These are phyloP conservation scores for Styela plicata DNA, from an alignment of 23 tunicate species.

Conservation along the genomic window DNA sequence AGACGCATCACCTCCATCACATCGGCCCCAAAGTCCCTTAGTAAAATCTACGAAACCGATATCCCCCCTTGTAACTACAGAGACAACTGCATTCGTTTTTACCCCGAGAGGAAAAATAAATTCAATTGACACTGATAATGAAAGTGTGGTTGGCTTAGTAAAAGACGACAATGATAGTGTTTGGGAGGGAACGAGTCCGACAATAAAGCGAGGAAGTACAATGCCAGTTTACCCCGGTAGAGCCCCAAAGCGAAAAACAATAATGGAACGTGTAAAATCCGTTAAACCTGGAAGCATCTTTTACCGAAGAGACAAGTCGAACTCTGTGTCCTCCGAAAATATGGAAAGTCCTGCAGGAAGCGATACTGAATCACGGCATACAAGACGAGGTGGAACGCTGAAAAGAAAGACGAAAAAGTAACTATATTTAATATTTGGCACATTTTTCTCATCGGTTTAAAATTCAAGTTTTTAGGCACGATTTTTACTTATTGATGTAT, in stretches of 20 bases:
- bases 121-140: conserved; percentile 28
- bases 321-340: conserved; percentile 16
- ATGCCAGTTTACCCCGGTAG: not conserved
- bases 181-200: not conserved
- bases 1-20: not conserved
- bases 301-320: not conserved
- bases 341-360: conserved; percentile 6
- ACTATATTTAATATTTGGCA: no score
- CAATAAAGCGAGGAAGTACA: not conserved
- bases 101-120: not conserved
- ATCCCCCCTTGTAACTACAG: not conserved
- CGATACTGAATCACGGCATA: not conserved
- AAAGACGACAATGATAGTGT: not conserved
- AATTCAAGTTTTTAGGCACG: no score
- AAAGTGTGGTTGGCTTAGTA: not conserved
- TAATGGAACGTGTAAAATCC: not conserved
- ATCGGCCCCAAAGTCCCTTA: not conserved
- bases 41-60: not conserved
- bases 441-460: no score
- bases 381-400: not conserved
- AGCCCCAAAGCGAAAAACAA: not conserved
- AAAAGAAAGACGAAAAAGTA: not conserved
- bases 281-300: not conserved
- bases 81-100: not conserved
- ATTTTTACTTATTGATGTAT: no score